These are phyloP conservation scores for Andrena bicolor DNA, from an alignment of 2,888 invertebrate species.

Conservation along the genomic window DNA sequence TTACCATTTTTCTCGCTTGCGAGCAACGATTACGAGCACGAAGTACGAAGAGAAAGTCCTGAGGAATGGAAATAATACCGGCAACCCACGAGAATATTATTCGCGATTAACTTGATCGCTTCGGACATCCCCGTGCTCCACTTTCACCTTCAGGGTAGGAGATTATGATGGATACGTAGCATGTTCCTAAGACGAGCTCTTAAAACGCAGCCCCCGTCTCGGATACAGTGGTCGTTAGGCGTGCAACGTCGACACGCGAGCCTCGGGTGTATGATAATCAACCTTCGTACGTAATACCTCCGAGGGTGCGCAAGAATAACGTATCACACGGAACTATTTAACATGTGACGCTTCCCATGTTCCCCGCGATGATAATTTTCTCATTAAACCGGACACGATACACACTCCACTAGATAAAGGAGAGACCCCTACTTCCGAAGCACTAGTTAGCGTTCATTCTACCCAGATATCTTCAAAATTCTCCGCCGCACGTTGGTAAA, in stretches of 20 bases:
- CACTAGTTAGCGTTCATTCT: too few species aligned
- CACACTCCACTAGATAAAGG: too few species aligned
- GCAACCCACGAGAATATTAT: slow-evolving; percentile 20
- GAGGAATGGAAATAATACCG: slow-evolving; percentile 11
- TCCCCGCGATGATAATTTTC: too few species aligned
- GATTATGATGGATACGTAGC: slow-evolving; percentile 77
- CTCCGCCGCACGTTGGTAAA: too few species aligned
- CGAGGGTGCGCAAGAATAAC: slow-evolving; percentile 81
- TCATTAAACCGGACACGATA: too few species aligned
- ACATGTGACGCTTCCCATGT: slow-evolving; percentile 70
- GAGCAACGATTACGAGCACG: neutral
- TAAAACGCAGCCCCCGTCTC: slow-evolving; percentile 67
- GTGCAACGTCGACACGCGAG: slow-evolving; percentile 67
- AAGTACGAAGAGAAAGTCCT: slow-evolving; percentile 21
- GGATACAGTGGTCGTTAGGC: slow-evolving; percentile 75
- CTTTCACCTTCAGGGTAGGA: slow-evolving; percentile 64
- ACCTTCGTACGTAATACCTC: slow-evolving; percentile 77
- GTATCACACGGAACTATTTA: slow-evolving; percentile 81
- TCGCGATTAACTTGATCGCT: slow-evolving; percentile 28
- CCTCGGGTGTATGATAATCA: slow-evolving; percentile 79
- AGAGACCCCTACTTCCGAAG: too few species aligned
- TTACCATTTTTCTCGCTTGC: neutral
- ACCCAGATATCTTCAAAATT: too few species aligned
- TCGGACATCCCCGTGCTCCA: slow-evolving; percentile 37
- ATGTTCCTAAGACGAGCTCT: slow-evolving; percentile 71